phyloP scores from a whole-genome alignment of 2,797 vertebrate genomes.

The Silurus lanzhouensis region DNA sequence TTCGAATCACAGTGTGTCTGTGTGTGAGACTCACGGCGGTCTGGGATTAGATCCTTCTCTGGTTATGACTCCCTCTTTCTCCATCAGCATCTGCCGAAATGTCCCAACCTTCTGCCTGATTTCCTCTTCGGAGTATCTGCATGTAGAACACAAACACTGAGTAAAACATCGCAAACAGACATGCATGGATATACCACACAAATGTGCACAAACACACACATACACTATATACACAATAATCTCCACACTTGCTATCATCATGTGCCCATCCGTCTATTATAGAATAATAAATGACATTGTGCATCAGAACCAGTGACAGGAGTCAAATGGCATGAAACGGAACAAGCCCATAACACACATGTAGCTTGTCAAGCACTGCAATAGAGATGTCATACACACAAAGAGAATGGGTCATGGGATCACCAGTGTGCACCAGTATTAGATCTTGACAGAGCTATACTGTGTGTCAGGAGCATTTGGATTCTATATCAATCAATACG shows the following conservation, averaged over 20 bases:
- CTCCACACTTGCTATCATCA: neutral
- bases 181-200: neutral
- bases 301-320: neutral
- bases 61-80: conserved; percentile 96
- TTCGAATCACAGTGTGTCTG: neutral
- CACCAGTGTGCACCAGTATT: neutral
- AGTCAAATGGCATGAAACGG: neutral
- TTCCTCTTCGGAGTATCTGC: conserved; percentile 93
- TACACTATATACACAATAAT: neutral
- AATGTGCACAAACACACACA: neutral
- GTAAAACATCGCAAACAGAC: neutral
- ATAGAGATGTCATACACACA: conserved; percentile 18
- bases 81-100: conserved; percentile 98
- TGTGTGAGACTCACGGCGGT: conserved; percentile 81
- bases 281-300: neutral
- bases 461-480: conserved; percentile 5
- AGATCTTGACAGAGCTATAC: neutral
- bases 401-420: conserved; percentile 9
- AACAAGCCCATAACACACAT: neutral
- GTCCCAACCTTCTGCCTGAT: conserved; percentile 96
- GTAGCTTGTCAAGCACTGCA: neutral
- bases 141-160: conserved; percentile 36
- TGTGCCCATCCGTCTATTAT: neutral
- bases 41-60: conserved; percentile 86
- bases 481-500: conserved; percentile 12